Base-by-base conservation (phyloP, 2,888 invertebrate species). In the Andricus quercusramuli region DNA sequence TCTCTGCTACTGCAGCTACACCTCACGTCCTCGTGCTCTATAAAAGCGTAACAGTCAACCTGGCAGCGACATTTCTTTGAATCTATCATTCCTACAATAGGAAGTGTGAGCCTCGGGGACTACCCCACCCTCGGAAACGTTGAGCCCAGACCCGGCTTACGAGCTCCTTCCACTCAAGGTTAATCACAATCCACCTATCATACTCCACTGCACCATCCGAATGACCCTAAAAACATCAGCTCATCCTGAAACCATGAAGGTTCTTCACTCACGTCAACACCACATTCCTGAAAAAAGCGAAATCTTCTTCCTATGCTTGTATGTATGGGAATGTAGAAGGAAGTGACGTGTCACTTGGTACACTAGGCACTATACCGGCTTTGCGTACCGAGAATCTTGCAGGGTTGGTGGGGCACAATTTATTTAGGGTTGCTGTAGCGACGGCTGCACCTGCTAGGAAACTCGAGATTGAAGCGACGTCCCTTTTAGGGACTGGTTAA, bases 321-420 rank as follows among this genome's bases (percentile, higher is more conserved):
- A 29, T 47, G 70, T 41, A n/a, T 68, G 44, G 17, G 13, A 76
- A 76, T 11, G 29, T n/a, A 56, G 20, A 29, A 13, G 51, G 25
- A 74, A 74, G 74, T 59, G 76, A 76, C 25, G 77, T 62, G 76
- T 77, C 65, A 77, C 64, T 77, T 77, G 56, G 41, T 44, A 77
- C 77, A 65, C 62, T 64, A 51, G 29, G 32, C 64, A 64, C 77
- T 77, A 37, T 29, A 77, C 62, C 77, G 41, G 74, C 56, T 74
- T 56, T n/a, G 13, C 37, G 13, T 74, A n/a, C 51, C n/a, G 25
- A 74, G 74, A 37, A 25, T 51, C 70, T 51, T 47, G 32, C 29
- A 51, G 51, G 70, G 74, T 74, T 56, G 74, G 32, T 17, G 29
- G 74, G 74, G 51, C 74, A 74, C 56, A 74, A 74, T 51, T 74